Evolutionary conservation across 2,113 vertebrate species (phyloP).

Genomic region (Mixornis gularis): DNA sequence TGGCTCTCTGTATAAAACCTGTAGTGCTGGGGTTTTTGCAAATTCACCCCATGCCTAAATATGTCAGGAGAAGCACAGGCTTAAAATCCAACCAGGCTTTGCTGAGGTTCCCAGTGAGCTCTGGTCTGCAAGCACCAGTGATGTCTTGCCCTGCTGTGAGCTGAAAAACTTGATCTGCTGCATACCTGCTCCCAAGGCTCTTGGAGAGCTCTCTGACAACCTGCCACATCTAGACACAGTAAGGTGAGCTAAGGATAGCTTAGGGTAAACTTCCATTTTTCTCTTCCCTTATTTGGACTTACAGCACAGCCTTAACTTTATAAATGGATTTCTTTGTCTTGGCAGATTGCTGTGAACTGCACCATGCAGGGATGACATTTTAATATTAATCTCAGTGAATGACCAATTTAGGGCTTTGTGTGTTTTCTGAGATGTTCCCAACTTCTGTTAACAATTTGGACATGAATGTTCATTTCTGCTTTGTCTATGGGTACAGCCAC

Average conservation of each 20-base stretch:
- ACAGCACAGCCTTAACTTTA: not conserved
- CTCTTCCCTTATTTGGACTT: constrained; percentile 23
- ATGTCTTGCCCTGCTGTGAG: not conserved
- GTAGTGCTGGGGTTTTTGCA: not conserved
- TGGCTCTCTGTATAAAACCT: not conserved
- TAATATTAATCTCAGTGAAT: not conserved
- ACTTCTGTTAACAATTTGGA: constrained; percentile 6
- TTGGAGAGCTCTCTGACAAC: not conserved
- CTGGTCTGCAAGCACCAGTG: not conserved
- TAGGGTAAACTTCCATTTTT: constrained; percentile 4
- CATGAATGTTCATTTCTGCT: not conserved
- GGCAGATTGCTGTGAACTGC: not conserved
- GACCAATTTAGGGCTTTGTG: not conserved
- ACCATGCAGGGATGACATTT: not conserved
- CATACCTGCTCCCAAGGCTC: not conserved
- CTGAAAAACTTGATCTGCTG: not conserved
- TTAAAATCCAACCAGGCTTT: not conserved
- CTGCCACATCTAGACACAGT: not conserved
- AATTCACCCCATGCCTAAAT: not conserved
- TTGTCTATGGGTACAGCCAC: not conserved
- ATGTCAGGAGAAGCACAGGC: not conserved
- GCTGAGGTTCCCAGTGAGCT: not conserved
- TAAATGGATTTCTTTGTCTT: not conserved
- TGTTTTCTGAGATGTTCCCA: not conserved
- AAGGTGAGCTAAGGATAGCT: constrained; percentile 25